Base-by-base conservation (phyloP, 2,797 vertebrate genomes). In the Lutjanus argentimaculatus region DNA sequence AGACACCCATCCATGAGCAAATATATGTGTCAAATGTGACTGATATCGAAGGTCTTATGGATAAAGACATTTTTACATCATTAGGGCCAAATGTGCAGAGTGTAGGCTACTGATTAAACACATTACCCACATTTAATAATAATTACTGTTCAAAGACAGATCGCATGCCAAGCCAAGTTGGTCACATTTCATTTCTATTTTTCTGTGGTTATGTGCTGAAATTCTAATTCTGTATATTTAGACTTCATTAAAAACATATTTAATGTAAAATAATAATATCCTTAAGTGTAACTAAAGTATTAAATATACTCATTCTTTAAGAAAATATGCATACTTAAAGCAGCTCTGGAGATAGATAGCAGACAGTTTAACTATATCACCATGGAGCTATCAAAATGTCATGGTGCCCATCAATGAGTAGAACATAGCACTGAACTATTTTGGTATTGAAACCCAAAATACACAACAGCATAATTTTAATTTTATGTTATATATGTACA, bases 71-170 rank as follows among this genome's bases (percentile, higher is more conserved):
- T 68, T 77, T 59, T 42, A 82, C 52, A 75, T n/a, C 36, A 62
- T 79, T 79, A 70, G 22, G 17, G 40, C 42, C 56, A 72, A 59
- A 64, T 55, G 72, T 75, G 75, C 61, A 78, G 67, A 79, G 52
- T 83, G 59, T 64, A 36, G 30, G 30, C 30, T 36, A 7, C 65
- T 75, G 59, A 89, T 84, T 82, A 83, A 22, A 83, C 49, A 68
- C 53, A 79, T 76, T 68, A 68, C 10, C 22, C 45, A 36, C 43
- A 48, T 77, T 72, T 70, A 59, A 68, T 72, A 45, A 48, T 59
- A 68, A 68, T 2, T 15, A 9, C 16, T 72, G 22, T 22, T 72
- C 17, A 75, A 57, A 73, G 58, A 58, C 17, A 64, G 46, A 68
- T 58, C 10, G 55, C 40, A 53, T 45, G 19, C 11, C 43, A 75